Evolutionary conservation across 1,140 invertebrate genomes (phyloP).

Genomic region (Dreissena rostriformis): DNA sequence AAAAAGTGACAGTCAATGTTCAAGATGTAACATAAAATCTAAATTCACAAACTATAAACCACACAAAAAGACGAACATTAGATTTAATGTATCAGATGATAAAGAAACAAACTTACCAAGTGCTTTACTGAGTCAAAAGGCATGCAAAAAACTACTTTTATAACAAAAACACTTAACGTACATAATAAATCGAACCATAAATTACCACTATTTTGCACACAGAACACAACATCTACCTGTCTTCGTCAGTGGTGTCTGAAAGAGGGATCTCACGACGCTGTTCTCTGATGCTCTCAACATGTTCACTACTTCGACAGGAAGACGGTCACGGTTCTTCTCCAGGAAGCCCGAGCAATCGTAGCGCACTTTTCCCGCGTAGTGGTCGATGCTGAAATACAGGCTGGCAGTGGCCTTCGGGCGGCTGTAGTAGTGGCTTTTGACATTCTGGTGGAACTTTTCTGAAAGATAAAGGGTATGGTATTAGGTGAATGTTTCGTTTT

Average conservation of each 20-base stretch:
- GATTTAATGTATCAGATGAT: no score
- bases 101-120: no score
- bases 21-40: no score
- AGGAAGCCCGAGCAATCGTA: conserved; percentile 90
- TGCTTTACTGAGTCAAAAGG: no score
- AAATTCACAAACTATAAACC: no score
- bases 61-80: no score
- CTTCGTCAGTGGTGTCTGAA: conserved; percentile 92
- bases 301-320: conserved; percentile 90
- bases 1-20: no score
- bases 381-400: conserved; percentile 82
- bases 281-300: conserved; percentile 89
- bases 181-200: no score
- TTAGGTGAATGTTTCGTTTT: conserved; percentile 35
- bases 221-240: conserved; percentile 20
- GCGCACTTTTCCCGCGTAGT: conserved; percentile 82
- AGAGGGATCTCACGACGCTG: conserved; percentile 89
- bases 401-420: conserved; percentile 87
- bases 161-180: no score
- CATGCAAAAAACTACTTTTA: no score
- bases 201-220: no score
- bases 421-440: conserved; percentile 89
- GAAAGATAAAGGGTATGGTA: conserved; percentile 67
- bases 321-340: conserved; percentile 92
- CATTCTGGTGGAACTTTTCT: conserved; percentile 93